Conservation (phyloP, 2,888 invertebrate species). For the Oscheius onirici region DNA sequence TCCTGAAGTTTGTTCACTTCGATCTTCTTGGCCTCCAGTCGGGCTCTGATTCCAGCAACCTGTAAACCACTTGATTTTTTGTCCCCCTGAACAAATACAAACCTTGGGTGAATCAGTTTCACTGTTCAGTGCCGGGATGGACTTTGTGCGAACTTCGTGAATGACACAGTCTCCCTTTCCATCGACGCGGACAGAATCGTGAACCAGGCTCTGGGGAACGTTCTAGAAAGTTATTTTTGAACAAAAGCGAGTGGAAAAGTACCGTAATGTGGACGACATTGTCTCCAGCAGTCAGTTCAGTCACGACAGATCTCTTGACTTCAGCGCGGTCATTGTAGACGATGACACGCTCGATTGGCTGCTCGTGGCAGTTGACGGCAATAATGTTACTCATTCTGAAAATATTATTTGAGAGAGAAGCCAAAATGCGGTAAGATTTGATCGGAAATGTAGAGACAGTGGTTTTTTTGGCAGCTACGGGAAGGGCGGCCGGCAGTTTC, state of each 20-base stretch:
- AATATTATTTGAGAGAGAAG: background rate
- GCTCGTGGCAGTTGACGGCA: conserved; percentile 37
- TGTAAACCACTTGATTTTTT: background rate
- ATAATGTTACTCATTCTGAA: conserved; percentile 26
- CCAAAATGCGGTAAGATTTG: too few species aligned
- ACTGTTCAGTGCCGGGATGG: conserved; percentile 28
- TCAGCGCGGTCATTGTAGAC: conserved; percentile 68
- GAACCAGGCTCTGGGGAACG: conserved; percentile 37
- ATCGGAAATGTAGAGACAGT: too few species aligned
- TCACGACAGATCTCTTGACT: conserved; percentile 48
- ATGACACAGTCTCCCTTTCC: conserved; percentile 56
- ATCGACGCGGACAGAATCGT: conserved; percentile 62
- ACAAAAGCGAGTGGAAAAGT: background rate
- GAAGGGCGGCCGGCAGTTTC: too few species aligned
- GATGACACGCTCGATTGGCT: conserved; percentile 42
- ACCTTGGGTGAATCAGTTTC: conserved; percentile 52
- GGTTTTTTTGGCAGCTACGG: too few species aligned
- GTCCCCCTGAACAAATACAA: background rate
- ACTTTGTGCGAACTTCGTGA: conserved; percentile 58
- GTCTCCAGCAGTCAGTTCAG: conserved; percentile 46
- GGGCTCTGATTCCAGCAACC: conserved; percentile 11
- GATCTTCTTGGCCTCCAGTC: conserved; percentile 8
- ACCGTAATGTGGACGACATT: conserved; percentile 58
- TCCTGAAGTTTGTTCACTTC: conserved; percentile 38
- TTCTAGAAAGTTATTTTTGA: conserved; percentile 44